Conservation (phyloP, 2,113 vertebrate genomes). For the Eulemur rufifrons region DNA sequence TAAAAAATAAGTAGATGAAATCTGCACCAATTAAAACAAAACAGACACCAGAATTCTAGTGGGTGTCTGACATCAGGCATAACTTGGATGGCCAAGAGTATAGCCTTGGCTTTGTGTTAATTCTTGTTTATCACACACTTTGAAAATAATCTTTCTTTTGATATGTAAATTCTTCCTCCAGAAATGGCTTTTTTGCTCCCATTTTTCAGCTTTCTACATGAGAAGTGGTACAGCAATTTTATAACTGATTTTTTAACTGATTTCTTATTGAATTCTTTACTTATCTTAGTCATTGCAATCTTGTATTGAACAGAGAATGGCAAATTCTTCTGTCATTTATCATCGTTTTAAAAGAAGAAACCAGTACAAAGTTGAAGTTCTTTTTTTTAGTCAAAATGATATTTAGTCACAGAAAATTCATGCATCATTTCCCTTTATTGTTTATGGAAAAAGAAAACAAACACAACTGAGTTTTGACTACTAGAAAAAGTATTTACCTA, state of each 20-base stretch:
- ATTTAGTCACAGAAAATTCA: not conserved
- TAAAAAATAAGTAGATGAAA: constrained; percentile 30
- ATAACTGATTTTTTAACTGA: constrained; percentile 74
- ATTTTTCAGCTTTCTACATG: constrained; percentile 13
- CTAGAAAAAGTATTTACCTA: not conserved
- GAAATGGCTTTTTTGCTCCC: not conserved
- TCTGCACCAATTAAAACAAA: not conserved
- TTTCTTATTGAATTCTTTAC: constrained; percentile 73
- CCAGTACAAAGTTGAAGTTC: not conserved
- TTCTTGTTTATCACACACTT: constrained; percentile 55
- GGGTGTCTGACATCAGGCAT: not conserved
- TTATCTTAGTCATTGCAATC: constrained; percentile 52
- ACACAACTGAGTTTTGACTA: not conserved
- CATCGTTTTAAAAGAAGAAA: constrained; percentile 42
- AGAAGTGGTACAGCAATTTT: constrained; percentile 65
- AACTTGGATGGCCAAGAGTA: not conserved
- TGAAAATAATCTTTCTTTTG: constrained; percentile 55
- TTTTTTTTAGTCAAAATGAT: constrained; percentile 37
- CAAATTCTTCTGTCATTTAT: constrained; percentile 55
- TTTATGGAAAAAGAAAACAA: not conserved
- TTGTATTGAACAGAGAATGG: constrained; percentile 53
- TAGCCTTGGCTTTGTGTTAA: not conserved
- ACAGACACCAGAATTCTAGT: not conserved
- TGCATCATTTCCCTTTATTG: not conserved
- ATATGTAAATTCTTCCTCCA: constrained; percentile 55